Evolutionary conservation across 2,888 invertebrate species (phyloP), one percentile per base, ranked within the genome.

Genomic region (Drosophila borealis): DNA sequence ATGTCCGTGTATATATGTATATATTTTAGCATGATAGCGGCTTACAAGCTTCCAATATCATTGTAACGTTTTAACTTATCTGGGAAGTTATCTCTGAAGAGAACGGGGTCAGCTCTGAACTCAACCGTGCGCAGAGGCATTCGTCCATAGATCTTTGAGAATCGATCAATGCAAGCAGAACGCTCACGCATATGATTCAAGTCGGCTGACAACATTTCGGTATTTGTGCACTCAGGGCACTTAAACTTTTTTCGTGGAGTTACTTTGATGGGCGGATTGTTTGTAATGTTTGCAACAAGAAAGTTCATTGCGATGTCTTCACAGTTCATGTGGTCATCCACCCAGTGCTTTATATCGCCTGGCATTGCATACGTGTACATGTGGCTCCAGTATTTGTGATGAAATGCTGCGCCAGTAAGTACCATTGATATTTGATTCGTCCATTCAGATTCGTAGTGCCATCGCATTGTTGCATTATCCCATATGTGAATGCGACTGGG

Each of bases 231-330:
- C 91, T 98, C 97, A 0, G 98, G 98, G 90, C 98, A 99, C 91
- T 98, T 98, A 93, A 99, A 99, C 91, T 99, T 99, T 91, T 99
- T 98, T 4, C 98, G 94, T 0, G 98, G 98, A 0, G 98, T 96
- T 34, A 98, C 98, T 93, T 97, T 97, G 61, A 99, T 97, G 0
- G 98, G 98, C 2, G 98, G 96, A 93, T 98, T 98, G 81, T 97
- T 96, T 0, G 98, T 98, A 17, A 97, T 93, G 91, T 98, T 98
- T 2, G 98, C 96, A 34, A 99, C 97, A 4, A 99, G 94, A 93
- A 98, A 99, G 93, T 99, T 99, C 98, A 99, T 98, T 1, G 98
- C 98, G 81, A 99, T 98, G 91, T 99, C 98, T 92, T 99, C 99
- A 91, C 98, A 99, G 93, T 99, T 99, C 96, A 98, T 98, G 90